Percentiles rank a stretch among this genome's conserved stretches.
Conservation (phyloP, 2,113 vertebrate species). For the Prionailurus bengalensis region DNA sequence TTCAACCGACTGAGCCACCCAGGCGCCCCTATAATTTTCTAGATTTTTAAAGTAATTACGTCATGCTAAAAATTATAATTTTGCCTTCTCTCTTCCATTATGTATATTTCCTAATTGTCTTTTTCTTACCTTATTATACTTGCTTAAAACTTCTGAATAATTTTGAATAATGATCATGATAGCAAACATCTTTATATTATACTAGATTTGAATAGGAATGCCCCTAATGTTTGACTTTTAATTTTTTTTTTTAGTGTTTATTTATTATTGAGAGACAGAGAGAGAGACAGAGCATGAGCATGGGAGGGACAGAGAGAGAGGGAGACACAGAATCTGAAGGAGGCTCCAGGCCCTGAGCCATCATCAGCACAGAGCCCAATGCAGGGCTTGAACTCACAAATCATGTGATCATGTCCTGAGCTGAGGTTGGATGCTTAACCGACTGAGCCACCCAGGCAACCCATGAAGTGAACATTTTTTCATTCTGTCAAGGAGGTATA, state of each 20-base stretch:
- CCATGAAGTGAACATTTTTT: neutral
- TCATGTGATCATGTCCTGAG: too few relatives aligned
- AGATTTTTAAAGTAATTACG: constrained; percentile 29
- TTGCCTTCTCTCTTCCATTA: constrained; percentile 35
- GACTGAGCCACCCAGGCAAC: too few relatives aligned
- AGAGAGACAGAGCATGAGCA: too few relatives aligned
- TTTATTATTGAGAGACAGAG: too few relatives aligned
- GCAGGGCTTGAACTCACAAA: too few relatives aligned
- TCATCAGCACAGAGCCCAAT: too few relatives aligned
- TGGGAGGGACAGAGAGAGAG: too few relatives aligned
- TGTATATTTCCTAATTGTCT: neutral
- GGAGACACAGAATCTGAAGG: too few relatives aligned
- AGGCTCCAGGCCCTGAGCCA: too few relatives aligned
- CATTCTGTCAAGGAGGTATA: neutral
- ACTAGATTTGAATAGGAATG: constrained; percentile 12
- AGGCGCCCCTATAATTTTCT: neutral
- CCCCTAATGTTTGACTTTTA: neutral
- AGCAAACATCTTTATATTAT: neutral
- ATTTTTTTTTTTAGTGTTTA: neutral
- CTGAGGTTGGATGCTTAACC: too few relatives aligned
- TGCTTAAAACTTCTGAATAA: neutral
- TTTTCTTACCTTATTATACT: neutral
- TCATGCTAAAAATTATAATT: neutral
- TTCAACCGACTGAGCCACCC: too few relatives aligned
- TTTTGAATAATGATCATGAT: neutral